phyloP scores from a whole-genome alignment of 2,888 invertebrate species.

The Andricus quercusramuli region DNA sequence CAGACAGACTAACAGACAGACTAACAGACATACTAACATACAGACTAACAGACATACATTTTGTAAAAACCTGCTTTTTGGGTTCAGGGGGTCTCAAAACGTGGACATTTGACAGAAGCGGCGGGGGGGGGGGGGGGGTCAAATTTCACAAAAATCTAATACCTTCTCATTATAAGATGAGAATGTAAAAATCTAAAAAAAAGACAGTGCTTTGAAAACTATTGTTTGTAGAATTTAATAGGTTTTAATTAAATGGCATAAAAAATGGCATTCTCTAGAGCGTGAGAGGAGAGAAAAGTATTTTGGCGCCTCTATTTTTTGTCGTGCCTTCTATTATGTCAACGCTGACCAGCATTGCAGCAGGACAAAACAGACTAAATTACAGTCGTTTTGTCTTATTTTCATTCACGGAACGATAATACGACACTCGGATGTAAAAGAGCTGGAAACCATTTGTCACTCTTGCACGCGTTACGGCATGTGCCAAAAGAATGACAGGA shows the following conservation, averaged over 20 bases:
- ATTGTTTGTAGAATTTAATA: background rate
- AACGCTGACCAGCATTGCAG: background rate
- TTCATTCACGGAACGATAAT: constrained; percentile 8
- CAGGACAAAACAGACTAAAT: constrained; percentile 21
- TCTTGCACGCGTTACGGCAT: constrained; percentile 11
- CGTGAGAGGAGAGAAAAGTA: background rate
- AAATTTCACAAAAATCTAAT: too few relatives aligned
- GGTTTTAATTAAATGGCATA: background rate
- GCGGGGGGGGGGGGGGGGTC: too few relatives aligned
- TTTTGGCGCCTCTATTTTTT: constrained; percentile 11
- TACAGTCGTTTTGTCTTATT: constrained; percentile 14
- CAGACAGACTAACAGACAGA: too few relatives aligned
- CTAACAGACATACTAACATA: too few relatives aligned
- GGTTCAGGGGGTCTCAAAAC: too few relatives aligned
- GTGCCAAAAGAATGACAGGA: constrained; percentile 10
- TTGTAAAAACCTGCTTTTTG: too few relatives aligned
- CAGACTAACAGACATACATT: too few relatives aligned
- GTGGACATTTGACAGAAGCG: too few relatives aligned
- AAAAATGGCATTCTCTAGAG: background rate
- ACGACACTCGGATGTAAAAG: background rate
- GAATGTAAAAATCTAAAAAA: too few relatives aligned
- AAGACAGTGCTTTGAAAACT: background rate
- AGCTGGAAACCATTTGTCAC: constrained; percentile 25
- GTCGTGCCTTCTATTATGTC: background rate
- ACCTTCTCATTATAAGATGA: too few relatives aligned